phyloP scores from a whole-genome alignment of 2,888 invertebrate genomes.

The Oligia fasciuncula region DNA sequence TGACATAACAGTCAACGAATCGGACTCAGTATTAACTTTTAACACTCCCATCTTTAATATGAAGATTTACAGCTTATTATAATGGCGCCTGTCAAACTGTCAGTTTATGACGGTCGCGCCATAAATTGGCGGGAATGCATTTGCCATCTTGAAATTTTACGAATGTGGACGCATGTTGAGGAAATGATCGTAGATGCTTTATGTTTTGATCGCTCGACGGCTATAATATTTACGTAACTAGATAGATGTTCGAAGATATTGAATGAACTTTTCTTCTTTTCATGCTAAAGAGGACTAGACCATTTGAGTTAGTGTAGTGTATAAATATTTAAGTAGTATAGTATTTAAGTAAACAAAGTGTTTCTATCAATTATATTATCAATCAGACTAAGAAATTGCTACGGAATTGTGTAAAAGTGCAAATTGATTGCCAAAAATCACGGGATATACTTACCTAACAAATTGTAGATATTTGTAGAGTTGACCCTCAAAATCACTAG shows the following conservation, averaged over 20 bases:
- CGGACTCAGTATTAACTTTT: constrained; percentile 44
- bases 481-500: too few relatives aligned
- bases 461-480: too few relatives aligned
- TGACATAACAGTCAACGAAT: constrained; percentile 34
- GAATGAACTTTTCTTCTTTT: not conserved
- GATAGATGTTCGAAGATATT: not conserved
- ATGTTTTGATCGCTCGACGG: not conserved
- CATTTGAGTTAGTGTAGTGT: not conserved
- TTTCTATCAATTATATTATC: not conserved
- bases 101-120: constrained; percentile 70
- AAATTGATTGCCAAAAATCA: not conserved
- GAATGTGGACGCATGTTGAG: constrained; percentile 24
- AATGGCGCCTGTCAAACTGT: constrained; percentile 61
- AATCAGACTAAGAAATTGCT: not conserved
- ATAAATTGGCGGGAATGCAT: constrained; percentile 61
- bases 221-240: not conserved
- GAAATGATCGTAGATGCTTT: constrained; percentile 20
- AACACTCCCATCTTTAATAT: constrained; percentile 48
- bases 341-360: not conserved
- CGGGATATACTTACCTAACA: too few relatives aligned
- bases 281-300: too few relatives aligned
- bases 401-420: not conserved
- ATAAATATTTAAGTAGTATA: not conserved
- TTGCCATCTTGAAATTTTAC: constrained; percentile 58
- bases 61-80: constrained; percentile 46